Evolutionary conservation across 2,113 vertebrate species (phyloP).

Genomic region (Oryzias woworae): DNA sequence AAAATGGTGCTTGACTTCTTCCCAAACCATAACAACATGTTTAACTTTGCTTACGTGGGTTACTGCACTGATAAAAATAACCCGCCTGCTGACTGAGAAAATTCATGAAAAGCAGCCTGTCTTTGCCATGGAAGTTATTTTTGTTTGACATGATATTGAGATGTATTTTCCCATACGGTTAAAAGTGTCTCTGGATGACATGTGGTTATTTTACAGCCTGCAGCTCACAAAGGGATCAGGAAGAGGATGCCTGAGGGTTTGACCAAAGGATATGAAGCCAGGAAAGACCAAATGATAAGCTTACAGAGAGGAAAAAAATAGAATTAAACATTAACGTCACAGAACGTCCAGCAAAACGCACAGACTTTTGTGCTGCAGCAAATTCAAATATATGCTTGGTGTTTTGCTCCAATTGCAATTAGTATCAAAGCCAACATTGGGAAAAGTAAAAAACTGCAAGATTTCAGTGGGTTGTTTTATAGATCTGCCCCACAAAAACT

Average conservation of each 20-base stretch:
- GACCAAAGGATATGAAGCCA: slow-evolving; percentile 46
- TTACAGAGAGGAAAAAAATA: slow-evolving; percentile 24
- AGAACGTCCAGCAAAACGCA: slow-evolving; percentile 5
- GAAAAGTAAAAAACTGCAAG: background rate
- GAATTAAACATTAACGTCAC: slow-evolving; percentile 29
- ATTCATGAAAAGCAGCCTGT: background rate
- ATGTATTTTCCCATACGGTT: slow-evolving; percentile 1
- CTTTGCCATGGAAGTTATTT: slow-evolving; percentile 11
- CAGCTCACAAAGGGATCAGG: slow-evolving; percentile 15
- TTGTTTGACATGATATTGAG: background rate
- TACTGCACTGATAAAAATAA: slow-evolving; percentile 34
- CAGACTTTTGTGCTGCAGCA: background rate
- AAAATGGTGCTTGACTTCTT: slow-evolving; percentile 61
- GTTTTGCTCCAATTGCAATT: background rate
- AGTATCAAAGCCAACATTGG: background rate
- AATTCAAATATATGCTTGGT: background rate
- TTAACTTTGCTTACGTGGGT: slow-evolving; percentile 50
- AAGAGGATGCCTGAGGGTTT: slow-evolving; percentile 34
- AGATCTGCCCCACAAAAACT: background rate
- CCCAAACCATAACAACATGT: slow-evolving; percentile 24
- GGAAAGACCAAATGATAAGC: slow-evolving; percentile 46
- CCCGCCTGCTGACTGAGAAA: slow-evolving; percentile 23
- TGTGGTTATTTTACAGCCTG: slow-evolving; percentile 9
- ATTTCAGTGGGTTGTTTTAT: background rate
- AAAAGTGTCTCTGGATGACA: background rate